Conservation (phyloP, 2,888 invertebrate species). For the Microplitis deprimator region DNA sequence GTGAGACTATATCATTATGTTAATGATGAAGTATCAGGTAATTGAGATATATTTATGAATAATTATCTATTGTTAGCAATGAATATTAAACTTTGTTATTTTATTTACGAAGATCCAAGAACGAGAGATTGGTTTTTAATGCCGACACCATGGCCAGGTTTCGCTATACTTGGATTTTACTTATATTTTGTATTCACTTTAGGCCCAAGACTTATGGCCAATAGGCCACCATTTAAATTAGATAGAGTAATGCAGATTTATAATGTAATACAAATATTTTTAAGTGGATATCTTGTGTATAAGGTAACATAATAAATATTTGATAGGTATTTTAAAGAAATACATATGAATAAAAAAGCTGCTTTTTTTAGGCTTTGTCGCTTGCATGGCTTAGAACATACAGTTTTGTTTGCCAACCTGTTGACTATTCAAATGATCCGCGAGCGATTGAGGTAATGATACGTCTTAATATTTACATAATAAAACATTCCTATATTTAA, state of each 20-base stretch:
- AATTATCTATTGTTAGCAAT: conserved; percentile 3
- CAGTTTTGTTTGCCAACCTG: conserved; percentile 80
- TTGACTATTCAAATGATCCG: conserved; percentile 78
- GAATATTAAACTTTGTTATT: conserved; percentile 11
- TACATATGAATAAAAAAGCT: conserved; percentile 31
- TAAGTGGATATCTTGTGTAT: conserved; percentile 74
- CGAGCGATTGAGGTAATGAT: conserved; percentile 73
- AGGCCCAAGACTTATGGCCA: conserved; percentile 83
- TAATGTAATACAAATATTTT: conserved; percentile 78
- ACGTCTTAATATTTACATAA: conserved; percentile 5
- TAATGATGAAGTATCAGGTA: conserved; percentile 65
- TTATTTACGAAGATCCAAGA: conserved; percentile 73
- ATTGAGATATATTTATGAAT: not conserved
- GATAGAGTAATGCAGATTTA: conserved; percentile 79
- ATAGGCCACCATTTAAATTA: conserved; percentile 77
- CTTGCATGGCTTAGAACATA: conserved; percentile 73
- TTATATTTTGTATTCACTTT: conserved; percentile 79
- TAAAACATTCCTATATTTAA: not conserved
- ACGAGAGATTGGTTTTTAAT: conserved; percentile 80
- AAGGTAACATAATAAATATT: conserved; percentile 69
- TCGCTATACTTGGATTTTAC: conserved; percentile 76
- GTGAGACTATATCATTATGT: conserved; percentile 56
- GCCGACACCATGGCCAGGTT: conserved; percentile 77
- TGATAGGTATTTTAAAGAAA: not conserved
- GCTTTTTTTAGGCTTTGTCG: conserved; percentile 56